Base-by-base conservation (phyloP, 2,113 vertebrate genomes). In the Bubo blakistoni region DNA sequence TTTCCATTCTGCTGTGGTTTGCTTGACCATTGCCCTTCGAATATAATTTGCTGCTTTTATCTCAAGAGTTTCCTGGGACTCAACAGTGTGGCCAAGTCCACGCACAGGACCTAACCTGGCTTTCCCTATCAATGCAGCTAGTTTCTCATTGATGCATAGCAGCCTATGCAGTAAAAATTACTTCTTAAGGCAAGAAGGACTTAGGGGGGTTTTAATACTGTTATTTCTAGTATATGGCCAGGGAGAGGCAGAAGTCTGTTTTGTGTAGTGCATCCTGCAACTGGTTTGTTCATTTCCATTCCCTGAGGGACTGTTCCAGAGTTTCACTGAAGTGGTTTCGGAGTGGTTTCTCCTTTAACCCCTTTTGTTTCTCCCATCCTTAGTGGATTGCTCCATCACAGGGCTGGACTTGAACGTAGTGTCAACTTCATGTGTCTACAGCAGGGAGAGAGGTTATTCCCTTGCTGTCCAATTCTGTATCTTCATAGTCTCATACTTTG, bases 271-370 rank as follows among this genome's bases (percentile, higher is more conserved):
- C 54, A 34, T 81, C 62, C 84, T 91, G 67, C 81, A 94, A 81
- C 77, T 95, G 57, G 34, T 94, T 92, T 91, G 57, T 66, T 94
- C 38, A 61, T 96, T 91, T 91, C 81, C 51, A 52, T 82, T 89
- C 84, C 74, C 94, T 59, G 54, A 73, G 67, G 74, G 42, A 71
- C 58, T 62, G 19, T 77, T 88, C 42, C 81, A 86, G 78, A 72
- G 57, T 89, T 87, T 72, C 54, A 55, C 73, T 92, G 67, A 85
- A 87, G 71, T 70, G 46, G 36, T 94, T 93, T 92, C 81, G 69
- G 52, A 67, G 19, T 49, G 32, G 65, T 79, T 95, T 89, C 70
- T 90, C 58, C 36, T 87, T 96, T 91, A 95, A 92, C 46, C 66
- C 62, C 26, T 92, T 83, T 73, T 92, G 22, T 38, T 90, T 87